These are phyloP conservation scores for Zosterops hypoxanthus DNA, from an alignment of 2,113 vertebrate genomes.

Conservation along the genomic window DNA sequence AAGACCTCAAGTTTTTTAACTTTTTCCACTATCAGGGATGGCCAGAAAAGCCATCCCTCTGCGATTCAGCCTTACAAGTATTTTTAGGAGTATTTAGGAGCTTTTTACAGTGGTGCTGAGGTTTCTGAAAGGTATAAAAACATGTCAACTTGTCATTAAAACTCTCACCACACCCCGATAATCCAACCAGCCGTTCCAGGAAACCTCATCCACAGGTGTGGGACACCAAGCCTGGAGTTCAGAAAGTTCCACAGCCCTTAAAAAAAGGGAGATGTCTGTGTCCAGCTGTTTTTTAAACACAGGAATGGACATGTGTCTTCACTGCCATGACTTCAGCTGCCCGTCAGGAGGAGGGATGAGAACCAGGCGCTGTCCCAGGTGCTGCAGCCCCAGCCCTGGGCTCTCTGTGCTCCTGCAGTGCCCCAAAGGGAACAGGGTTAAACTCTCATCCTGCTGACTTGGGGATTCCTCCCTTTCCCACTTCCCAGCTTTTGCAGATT, in stretches of 20 bases:
- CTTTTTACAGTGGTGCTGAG: background rate
- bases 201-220: background rate
- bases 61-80: background rate
- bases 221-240: background rate
- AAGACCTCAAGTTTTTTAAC: background rate
- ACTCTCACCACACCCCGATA: background rate
- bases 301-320: no score
- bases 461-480: background rate
- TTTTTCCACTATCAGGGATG: background rate
- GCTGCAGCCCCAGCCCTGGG: background rate
- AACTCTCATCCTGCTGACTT: background rate
- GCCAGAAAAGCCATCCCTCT: background rate
- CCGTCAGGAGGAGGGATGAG: fast-evolving
- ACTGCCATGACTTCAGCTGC: fast-evolving
- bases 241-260: background rate
- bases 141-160: background rate
- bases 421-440: fast-evolving
- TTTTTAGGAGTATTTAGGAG: background rate
- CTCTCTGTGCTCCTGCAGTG: fast-evolving
- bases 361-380: fast-evolving
- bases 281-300: background rate
- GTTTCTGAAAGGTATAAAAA: background rate
- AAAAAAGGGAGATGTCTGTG: background rate
- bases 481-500: background rate
- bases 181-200: background rate